Base-by-base conservation (phyloP, 2,113 vertebrate species). In the Lophius piscatorius region DNA sequence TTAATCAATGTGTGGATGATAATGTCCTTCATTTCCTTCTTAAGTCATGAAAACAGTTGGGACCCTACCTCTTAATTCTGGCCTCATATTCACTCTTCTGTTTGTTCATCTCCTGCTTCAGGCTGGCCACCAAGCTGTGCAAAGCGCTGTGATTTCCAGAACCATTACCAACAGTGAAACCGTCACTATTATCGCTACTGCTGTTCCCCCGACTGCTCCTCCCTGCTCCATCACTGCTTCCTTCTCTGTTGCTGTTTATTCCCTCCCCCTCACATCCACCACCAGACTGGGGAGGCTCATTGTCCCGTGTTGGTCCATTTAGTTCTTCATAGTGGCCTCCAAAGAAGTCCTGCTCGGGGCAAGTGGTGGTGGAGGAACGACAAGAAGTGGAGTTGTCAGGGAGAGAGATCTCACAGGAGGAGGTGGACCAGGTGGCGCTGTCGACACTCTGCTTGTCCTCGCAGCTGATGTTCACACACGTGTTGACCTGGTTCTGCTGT, bases 371-470 rank as follows among this genome's bases (percentile, higher is more conserved):
- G 52, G 97, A 99, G 2, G 96, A 98, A 47, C 96, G 95, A 46
- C 95, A 98, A 58, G 96, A 99, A 9, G 90, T 94, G 73, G 95
- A 96, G 77, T 96, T 94, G 75, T 98, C 96, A 0, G 96, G 95
- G 2, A 99, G 92, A 8, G 96, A 98, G 85, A 99, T 98, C 60
- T 98, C 96, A 17, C 95, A 98, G 8, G 97, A 99, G 5, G 97
- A 98, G 0, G 95, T 98, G 70, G 96, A 98, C 96, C 97, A 99
- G n/a, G 97, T 98, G 63, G 97, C 96, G 6, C 97, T 99, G 91
- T 98, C 96, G 6, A 98, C 90, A 0, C 97, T 99, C 88, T 98
- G 97, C 14, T 98, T 98, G 88, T 99, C 97, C 42, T 99, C 97
- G 0, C 93, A 91, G 81, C 87, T 93, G 84, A 72, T 85, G 84